Conservation (phyloP, 2,797 vertebrate species). For the Siniperca obscura region DNA sequence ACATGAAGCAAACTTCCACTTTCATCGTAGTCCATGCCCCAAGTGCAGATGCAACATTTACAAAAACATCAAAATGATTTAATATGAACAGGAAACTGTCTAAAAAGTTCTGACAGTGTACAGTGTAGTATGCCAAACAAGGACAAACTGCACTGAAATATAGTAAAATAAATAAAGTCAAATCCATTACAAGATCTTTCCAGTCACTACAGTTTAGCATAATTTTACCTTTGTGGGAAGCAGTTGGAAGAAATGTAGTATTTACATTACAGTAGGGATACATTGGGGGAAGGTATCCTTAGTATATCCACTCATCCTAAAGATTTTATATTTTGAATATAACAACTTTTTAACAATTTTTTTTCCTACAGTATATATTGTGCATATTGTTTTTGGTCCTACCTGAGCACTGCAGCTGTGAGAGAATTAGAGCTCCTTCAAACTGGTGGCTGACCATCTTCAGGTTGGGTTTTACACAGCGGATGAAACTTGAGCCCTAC, state of each 20-base stretch:
- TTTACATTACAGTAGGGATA: not conserved
- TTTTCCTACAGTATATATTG: not conserved
- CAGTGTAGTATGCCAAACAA: not conserved
- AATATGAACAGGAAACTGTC: not conserved
- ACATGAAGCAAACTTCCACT: not conserved
- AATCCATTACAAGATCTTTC: not conserved
- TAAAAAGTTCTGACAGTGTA: not conserved
- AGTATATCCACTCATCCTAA: not conserved
- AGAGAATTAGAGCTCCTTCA: constrained; percentile 97
- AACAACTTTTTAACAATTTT: not conserved
- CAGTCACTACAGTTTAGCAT: not conserved
- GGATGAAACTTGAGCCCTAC: constrained; percentile 99
- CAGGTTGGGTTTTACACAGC: constrained; percentile 98
- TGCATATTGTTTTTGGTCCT: constrained; percentile 35
- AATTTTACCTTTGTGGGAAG: not conserved
- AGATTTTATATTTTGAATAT: not conserved
- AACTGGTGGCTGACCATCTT: constrained; percentile 99
- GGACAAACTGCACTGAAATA: constrained; percentile 17
- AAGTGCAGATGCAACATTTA: not conserved
- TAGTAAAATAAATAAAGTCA: not conserved
- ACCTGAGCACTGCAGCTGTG: constrained; percentile 99
- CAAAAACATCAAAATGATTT: not conserved
- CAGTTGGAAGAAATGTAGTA: constrained; percentile 4
- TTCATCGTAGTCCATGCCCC: not conserved
- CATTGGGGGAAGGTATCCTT: not conserved